These are phyloP conservation scores for Theonella swinhoei DNA, from an alignment of 37 sponge, comb jelly and placozoan species.

Conservation along the genomic window DNA sequence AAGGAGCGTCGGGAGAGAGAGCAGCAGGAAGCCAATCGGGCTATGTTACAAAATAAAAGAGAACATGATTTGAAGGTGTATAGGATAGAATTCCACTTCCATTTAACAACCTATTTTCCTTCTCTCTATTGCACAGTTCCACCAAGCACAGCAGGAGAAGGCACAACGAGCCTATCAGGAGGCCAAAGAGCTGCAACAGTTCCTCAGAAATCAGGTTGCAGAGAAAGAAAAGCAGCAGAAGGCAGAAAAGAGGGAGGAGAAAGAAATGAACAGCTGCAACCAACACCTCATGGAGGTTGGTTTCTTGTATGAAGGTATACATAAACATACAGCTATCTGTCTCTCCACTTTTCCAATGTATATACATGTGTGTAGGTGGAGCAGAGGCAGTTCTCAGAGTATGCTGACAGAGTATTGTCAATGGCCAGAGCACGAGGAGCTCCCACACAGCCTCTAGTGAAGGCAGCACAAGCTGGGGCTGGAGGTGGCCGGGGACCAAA, in stretches of 20 bases:
- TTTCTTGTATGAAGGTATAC: not conserved
- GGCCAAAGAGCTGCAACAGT: conserved; percentile 24
- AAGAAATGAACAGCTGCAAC: not conserved
- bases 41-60: conserved; percentile 58
- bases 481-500: conserved; percentile 8
- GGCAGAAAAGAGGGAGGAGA: not conserved
- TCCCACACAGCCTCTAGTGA: conserved; percentile 22
- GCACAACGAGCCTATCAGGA: not conserved
- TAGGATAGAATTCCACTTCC: no score
- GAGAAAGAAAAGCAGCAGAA: not conserved
- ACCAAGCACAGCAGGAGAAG: conserved; percentile 28
- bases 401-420: conserved; percentile 54
- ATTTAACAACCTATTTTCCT: not conserved
- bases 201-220: conserved; percentile 33
- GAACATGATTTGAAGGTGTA: conserved; percentile 32
- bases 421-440: conserved; percentile 55
- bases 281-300: not conserved
- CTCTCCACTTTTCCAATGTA: not conserved
- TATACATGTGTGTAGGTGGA: conserved; percentile 63
- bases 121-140: conserved; percentile 27
- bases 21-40: conserved; percentile 31
- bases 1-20: conserved; percentile 38
- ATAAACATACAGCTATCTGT: not conserved
- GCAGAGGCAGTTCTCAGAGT: conserved; percentile 81
- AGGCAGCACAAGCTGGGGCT: conserved; percentile 43